A percentile compares a stretch with the other conserved stretches of the same genome.
Evolutionary conservation across 2,113 vertebrate genomes (phyloP).

Genomic region (Pteropus alecto): DNA sequence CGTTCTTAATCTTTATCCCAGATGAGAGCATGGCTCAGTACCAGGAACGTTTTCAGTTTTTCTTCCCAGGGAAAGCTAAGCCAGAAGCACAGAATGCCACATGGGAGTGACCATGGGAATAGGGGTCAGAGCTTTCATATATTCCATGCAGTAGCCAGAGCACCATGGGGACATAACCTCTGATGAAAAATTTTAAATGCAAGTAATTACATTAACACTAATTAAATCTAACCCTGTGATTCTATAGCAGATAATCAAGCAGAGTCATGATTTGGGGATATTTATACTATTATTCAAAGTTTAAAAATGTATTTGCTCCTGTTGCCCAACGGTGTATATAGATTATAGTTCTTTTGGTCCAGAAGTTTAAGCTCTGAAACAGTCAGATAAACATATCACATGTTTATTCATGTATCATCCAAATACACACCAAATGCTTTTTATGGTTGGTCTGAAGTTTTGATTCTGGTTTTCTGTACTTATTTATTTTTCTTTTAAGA

Average conservation of each 20-base stretch:
- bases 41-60: constrained; percentile 65
- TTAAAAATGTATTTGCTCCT: background rate
- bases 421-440: constrained; percentile 56
- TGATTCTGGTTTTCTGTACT: constrained; percentile 60
- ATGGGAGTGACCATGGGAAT: constrained; percentile 30
- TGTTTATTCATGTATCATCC: constrained; percentile 51
- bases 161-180: background rate
- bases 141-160: background rate
- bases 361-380: constrained; percentile 20
- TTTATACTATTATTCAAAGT: background rate
- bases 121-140: background rate
- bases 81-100: constrained; percentile 2
- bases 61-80: constrained; percentile 40
- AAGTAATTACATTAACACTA: background rate
- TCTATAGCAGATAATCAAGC: background rate
- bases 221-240: background rate
- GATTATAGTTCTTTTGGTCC: background rate
- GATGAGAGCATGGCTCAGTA: constrained; percentile 45
- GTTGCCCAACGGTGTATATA: background rate
- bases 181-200: background rate
- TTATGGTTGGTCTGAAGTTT: constrained; percentile 66
- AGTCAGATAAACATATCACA: constrained; percentile 44
- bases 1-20: constrained; percentile 62
- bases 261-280: background rate
- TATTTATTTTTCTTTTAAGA: constrained; percentile 69